phyloP scores from a whole-genome alignment of 2,113 vertebrate genomes.

The Nothocercus nigrocapillus region DNA sequence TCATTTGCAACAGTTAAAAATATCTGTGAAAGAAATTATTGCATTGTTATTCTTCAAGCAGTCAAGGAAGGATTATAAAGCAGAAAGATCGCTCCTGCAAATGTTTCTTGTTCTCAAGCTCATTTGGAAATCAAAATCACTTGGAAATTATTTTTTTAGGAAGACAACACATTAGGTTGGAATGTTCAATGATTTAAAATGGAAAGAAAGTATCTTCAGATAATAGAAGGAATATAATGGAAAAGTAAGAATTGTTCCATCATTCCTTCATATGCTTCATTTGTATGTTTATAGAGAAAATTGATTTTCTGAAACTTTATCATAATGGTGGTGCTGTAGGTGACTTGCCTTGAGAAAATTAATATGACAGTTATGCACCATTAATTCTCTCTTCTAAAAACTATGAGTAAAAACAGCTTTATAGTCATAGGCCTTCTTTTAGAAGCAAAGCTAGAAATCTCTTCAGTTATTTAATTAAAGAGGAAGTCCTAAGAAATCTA shows the following conservation, averaged over 20 bases:
- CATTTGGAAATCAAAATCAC: conserved; percentile 1
- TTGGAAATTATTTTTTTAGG: not conserved
- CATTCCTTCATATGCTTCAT: not conserved
- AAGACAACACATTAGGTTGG: not conserved
- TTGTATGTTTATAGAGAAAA: not conserved
- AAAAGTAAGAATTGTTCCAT: not conserved
- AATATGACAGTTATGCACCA: not conserved
- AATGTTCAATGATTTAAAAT: not conserved
- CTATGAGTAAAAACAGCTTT: not conserved
- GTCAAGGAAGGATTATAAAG: not conserved
- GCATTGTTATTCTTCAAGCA: not conserved
- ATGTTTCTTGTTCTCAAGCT: not conserved
- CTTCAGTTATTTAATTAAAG: not conserved
- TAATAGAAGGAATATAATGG: not conserved
- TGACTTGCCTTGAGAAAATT: not conserved
- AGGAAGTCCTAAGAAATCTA: not conserved
- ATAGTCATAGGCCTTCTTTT: not conserved
- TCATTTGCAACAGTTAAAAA: not conserved
- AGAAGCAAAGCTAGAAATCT: not conserved
- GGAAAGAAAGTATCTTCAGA: not conserved
- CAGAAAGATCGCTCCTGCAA: not conserved
- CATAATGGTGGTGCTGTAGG: not conserved
- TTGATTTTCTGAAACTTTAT: not conserved
- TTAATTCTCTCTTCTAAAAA: not conserved
- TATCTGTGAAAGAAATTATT: not conserved